Base-by-base conservation (phyloP, 2,888 invertebrate genomes). In the Andrena camellia region DNA sequence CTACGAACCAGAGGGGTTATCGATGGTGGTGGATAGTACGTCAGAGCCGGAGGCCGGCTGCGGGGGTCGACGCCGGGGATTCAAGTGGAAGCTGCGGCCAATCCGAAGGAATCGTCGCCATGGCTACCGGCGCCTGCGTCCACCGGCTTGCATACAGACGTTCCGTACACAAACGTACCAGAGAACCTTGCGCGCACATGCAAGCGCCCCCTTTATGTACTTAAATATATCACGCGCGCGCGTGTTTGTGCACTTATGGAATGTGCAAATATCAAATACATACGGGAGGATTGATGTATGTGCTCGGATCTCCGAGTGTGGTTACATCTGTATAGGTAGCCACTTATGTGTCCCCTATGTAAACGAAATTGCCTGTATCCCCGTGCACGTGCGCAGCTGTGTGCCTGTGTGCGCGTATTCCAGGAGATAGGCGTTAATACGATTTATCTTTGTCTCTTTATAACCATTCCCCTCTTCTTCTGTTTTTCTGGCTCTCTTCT, bases 21-120 rank as follows among this genome's bases (percentile, higher is more conserved):
- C 90, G 91, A 92, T 91, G 91, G 91, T 92, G 91, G 90, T 88
- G 90, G 92, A 92, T 91, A 89, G 88, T 86, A 87, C 88, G 83
- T 84, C 85, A 87, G 87, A 84, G 85, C 83, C 85, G 86, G 86
- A 78, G 85, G 86, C 81, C 77, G 85, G 82, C 78, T 62, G 83
- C 83, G 85, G 88, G 87, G 87, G 85, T 87, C 84, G 87, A 87
- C 86, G 89, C 88, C 87, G 90, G 92, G 92, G 91, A 91, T 91
- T 91, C 91, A 90, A 93, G 93, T 93, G 93, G 92, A 92, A 91
- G 92, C 92, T 92, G 92, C 87, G 92, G 92, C 94, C 94, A 94
- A 94, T 94, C 93, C 93, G 92, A 94, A 93, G 93, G 92, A 94
- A 92, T 92, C 92, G 93, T 94, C 91, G 91, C 90, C 93, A 94